Evolutionary conservation across 2,888 invertebrate genomes (phyloP), one percentile per base, ranked within the genome.

Genomic region (Celastrina argiolus): DNA sequence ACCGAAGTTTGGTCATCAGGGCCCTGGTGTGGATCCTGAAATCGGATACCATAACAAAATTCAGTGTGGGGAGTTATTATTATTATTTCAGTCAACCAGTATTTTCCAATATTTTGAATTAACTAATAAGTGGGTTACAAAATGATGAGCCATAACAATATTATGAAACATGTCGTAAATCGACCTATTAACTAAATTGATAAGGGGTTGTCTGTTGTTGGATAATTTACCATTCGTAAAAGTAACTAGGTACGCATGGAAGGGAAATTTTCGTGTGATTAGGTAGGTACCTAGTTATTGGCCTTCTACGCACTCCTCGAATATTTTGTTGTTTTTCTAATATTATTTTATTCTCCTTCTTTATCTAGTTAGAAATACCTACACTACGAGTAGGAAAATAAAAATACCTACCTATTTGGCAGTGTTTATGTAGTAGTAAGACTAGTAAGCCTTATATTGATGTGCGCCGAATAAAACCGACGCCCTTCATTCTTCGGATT

Each of bases 201-300:
- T 85, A 82, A 81, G 87, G 84, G 85, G 84, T 82, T 82, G 81
- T 82, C 82, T 51, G 51, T 51, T 51, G 51, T 82, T 79, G 80
- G 84, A 82, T 85, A 84, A 85, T 88, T 88, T 84, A 76, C 85
- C 87, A 84, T 82, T 85, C 82, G 83, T 88, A 85, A 83, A 84
- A 77, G 81, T 81, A 82, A 86, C n/a, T 87, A 83, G 85, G 82
- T 83, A 39, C 39, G 14, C 12, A 18, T n/a, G 34, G 34, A 59
- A 59, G 59, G 59, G 36, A 36, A 34, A 36, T 36, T 59, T 34
- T 59, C 34, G 18, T 34, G 34, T 59, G 18, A 59, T 39, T 39
- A 39, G 31, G 31, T 39, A 39, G 31, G 31, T 31, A 3, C 31
- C 31, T 31, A n/a, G n/a, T n/a, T n/a, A n/a, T n/a, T n/a, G n/a